These are phyloP conservation scores for Sebastes trivittatus DNA, from an alignment of 2,797 vertebrate species.

Conservation along the genomic window DNA sequence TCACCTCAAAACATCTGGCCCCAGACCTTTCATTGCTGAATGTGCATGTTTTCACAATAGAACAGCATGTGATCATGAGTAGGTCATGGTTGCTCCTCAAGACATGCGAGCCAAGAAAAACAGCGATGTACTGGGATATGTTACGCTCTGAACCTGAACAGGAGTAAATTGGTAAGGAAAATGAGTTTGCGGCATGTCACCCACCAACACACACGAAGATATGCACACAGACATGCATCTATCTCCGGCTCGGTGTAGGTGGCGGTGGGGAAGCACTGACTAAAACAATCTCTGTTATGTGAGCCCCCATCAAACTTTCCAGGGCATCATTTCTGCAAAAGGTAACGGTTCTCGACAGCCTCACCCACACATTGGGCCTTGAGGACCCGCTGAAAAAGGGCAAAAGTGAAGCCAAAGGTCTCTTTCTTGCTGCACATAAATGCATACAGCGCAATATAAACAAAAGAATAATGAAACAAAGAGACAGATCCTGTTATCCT, in stretches of 20 bases:
- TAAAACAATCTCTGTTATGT: constrained; percentile 54
- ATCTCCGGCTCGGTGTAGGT: constrained; percentile 12
- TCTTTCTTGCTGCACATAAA: constrained; percentile 23
- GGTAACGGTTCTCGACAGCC: constrained; percentile 64
- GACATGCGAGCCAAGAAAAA: not conserved
- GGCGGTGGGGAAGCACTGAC: constrained; percentile 31
- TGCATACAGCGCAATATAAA: constrained; percentile 1
- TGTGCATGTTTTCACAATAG: not conserved
- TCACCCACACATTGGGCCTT: constrained; percentile 54
- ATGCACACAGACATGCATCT: constrained; percentile 24
- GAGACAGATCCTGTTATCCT: not conserved
- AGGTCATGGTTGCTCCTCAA: not conserved
- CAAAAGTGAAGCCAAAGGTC: constrained; percentile 28
- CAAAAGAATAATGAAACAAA: constrained; percentile 13
- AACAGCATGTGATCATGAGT: not conserved
- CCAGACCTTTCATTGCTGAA: not conserved
- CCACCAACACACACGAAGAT: not conserved
- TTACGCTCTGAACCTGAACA: not conserved
- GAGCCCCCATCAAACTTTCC: constrained; percentile 69
- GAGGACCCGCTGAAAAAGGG: constrained; percentile 42
- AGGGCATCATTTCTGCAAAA: constrained; percentile 47
- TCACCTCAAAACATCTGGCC: not conserved
- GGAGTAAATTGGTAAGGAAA: constrained; percentile 4
- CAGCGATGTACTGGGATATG: not conserved
- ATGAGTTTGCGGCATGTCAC: constrained; percentile 2